phyloP scores from a whole-genome alignment of 92 coral and sea anemone genomes.

The Palythoa caribaeorum region DNA sequence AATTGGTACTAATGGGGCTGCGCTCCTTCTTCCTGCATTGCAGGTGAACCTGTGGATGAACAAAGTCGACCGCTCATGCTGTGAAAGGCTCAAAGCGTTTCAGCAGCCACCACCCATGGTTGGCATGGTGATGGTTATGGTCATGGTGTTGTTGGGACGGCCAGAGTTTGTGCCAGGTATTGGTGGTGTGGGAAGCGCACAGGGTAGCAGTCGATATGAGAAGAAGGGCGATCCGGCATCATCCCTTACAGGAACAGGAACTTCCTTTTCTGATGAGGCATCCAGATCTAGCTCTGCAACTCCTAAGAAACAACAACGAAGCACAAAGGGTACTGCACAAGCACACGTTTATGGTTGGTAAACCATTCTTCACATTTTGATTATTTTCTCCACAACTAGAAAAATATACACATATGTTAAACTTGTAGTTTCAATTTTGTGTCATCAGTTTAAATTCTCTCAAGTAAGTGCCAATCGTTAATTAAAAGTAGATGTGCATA shows the following conservation, averaged over 20 bases:
- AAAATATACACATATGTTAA: too few species aligned
- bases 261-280: slow-evolving; percentile 82
- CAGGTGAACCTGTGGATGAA: slow-evolving; percentile 91
- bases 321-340: slow-evolving; percentile 55
- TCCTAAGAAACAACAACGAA: slow-evolving; percentile 55
- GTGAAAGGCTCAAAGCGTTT: slow-evolving; percentile 95
- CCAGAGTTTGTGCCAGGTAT: slow-evolving; percentile 94
- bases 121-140: slow-evolving; percentile 99
- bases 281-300: slow-evolving; percentile 92
- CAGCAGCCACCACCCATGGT: slow-evolving; percentile 99
- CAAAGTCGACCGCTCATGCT: slow-evolving; percentile 89
- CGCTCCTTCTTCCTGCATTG: not conserved
- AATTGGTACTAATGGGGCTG: too few species aligned
- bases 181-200: slow-evolving; percentile 78
- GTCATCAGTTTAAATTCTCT: too few species aligned
- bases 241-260: slow-evolving; percentile 60
- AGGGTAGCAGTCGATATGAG: slow-evolving; percentile 76
- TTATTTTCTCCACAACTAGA: too few species aligned
- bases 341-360: slow-evolving; percentile 44
- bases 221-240: slow-evolving; percentile 73
- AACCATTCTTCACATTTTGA: not conserved
- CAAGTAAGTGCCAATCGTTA: too few species aligned
- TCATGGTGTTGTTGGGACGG: slow-evolving; percentile 91
- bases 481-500: too few species aligned
- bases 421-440: too few species aligned